A percentile compares a stretch with the other conserved stretches of the same genome.
Evolutionary conservation across 2,888 invertebrate species (phyloP).

Genomic region (Hypolimnas misippus): DNA sequence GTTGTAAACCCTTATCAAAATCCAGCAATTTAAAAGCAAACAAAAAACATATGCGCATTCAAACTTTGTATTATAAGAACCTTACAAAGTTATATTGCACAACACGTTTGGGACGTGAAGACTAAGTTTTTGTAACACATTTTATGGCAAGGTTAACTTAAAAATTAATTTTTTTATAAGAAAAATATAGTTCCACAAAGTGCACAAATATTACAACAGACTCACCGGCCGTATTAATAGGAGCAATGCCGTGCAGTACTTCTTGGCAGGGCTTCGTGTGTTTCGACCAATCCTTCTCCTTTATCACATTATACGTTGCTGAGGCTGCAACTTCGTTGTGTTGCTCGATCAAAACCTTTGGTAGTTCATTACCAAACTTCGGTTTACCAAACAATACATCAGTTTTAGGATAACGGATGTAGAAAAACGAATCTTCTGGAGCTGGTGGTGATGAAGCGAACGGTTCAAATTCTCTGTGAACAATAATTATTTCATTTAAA

Average conservation of each 20-base stretch:
- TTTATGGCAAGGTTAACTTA: not conserved
- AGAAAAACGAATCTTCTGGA: conserved; percentile 89
- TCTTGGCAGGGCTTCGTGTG: conserved; percentile 88
- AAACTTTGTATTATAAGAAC: too few relatives aligned
- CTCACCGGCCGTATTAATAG: conserved; percentile 72
- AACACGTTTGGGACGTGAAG: too few relatives aligned
- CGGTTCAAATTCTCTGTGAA: conserved; percentile 72
- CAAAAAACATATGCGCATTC: too few relatives aligned
- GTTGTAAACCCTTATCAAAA: too few relatives aligned
- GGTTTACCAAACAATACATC: conserved; percentile 66
- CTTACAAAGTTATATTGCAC: too few relatives aligned
- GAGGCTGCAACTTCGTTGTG: conserved; percentile 57
- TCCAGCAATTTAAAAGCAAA: too few relatives aligned
- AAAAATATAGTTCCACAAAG: not conserved
- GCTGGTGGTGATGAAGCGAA: conserved; percentile 87
- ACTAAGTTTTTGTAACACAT: conserved; percentile 1
- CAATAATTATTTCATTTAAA: not conserved
- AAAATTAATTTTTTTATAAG: not conserved
- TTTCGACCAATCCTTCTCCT: conserved; percentile 84
- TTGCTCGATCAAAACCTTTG: conserved; percentile 54
- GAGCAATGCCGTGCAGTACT: conserved; percentile 80
- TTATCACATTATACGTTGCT: conserved; percentile 56
- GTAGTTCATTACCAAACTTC: conserved; percentile 54
- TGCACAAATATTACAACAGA: conserved; percentile 15
- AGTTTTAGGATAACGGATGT: conserved; percentile 85